These are phyloP conservation scores for Grantiella picta DNA, from an alignment of 2,113 vertebrate species.

Conservation along the genomic window DNA sequence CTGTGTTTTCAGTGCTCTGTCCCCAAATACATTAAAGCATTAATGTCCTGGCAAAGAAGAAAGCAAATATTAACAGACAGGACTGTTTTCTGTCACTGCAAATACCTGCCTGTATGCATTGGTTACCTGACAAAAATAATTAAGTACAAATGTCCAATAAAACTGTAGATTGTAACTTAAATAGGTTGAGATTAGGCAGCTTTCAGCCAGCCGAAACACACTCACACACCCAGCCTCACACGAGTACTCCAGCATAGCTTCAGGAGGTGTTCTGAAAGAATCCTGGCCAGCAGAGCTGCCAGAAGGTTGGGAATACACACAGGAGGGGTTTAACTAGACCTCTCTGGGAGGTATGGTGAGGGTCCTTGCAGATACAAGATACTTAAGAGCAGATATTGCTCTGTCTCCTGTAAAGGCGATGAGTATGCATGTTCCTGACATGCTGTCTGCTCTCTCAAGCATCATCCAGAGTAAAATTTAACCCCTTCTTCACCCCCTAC, in stretches of 20 bases:
- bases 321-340: neutral
- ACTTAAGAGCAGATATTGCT: neutral
- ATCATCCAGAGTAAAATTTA: slow-evolving; percentile 38
- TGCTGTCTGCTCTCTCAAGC: slow-evolving; percentile 36
- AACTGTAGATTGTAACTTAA: neutral
- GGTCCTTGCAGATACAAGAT: neutral
- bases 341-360: neutral
- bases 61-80: neutral
- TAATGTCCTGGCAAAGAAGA: slow-evolving; percentile 44
- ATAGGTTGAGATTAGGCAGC: neutral
- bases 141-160: neutral
- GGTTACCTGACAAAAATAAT: neutral
- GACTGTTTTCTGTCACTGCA: neutral
- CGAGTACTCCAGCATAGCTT: rapidly evolving
- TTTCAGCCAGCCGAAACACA: neutral
- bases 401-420: neutral
- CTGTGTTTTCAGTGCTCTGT: slow-evolving; percentile 18
- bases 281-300: neutral
- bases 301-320: neutral
- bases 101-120: neutral
- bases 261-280: neutral
- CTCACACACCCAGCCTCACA: neutral
- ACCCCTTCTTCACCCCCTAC: slow-evolving; percentile 22
- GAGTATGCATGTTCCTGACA: slow-evolving; percentile 29
- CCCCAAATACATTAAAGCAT: slow-evolving; percentile 10